Evolutionary conservation across 1,140 invertebrate species (phyloP).

Genomic region (Scylla paramamosain): DNA sequence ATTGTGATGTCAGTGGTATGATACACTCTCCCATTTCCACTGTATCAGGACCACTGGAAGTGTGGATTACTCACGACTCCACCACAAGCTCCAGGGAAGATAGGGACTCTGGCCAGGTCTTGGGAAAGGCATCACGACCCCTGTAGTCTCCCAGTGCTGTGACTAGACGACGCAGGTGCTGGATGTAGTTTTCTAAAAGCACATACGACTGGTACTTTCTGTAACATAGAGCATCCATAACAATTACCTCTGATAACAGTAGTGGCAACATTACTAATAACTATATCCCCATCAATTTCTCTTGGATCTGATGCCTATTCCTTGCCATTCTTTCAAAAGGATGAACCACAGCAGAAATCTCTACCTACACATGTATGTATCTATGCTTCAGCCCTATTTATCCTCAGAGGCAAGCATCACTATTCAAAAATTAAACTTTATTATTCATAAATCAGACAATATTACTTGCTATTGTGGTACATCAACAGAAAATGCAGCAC

Average conservation of each 20-base stretch:
- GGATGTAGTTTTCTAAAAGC: slow-evolving; percentile 90
- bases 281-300: too few species aligned
- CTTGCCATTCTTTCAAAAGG: too few species aligned
- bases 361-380: too few species aligned
- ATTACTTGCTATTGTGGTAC: too few species aligned
- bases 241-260: not conserved
- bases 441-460: too few species aligned
- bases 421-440: too few species aligned
- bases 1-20: not conserved
- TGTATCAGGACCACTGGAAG: not conserved
- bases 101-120: slow-evolving; percentile 86
- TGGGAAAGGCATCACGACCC: slow-evolving; percentile 86
- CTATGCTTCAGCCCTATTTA: too few species aligned
- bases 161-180: slow-evolving; percentile 89
- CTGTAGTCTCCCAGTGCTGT: slow-evolving; percentile 91
- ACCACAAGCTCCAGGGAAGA: slow-evolving; percentile 92
- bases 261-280: too few species aligned
- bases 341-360: too few species aligned
- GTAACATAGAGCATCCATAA: slow-evolving; percentile 77
- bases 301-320: too few species aligned
- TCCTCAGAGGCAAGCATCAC: too few species aligned
- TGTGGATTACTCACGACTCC: slow-evolving; percentile 87
- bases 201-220: slow-evolving; percentile 95
- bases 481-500: too few species aligned
- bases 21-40: not conserved